These are phyloP conservation scores for Odontocolon sp. DNA, from an alignment of 2,888 invertebrate genomes.

Conservation along the genomic window DNA sequence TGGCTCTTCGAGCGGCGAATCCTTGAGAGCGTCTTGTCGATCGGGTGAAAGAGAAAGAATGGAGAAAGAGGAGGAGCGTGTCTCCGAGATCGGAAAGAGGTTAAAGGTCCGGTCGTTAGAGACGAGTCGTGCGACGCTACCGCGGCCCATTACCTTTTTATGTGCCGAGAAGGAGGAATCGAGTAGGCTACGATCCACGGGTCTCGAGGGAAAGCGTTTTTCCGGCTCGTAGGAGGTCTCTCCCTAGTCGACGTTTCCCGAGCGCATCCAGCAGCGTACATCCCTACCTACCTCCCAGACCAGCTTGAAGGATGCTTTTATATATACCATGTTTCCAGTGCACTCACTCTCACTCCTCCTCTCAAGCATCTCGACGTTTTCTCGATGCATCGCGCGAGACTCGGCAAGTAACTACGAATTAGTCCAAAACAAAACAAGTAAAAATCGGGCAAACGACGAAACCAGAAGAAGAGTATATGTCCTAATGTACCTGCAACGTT, in stretches of 20 bases:
- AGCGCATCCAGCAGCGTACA: constrained; percentile 42
- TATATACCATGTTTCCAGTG: constrained; percentile 11
- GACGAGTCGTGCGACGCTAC: constrained; percentile 62
- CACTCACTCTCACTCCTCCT: constrained; percentile 1
- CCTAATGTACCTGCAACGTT: neutral
- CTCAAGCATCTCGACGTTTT: constrained; percentile 16
- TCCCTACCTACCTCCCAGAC: constrained; percentile 32
- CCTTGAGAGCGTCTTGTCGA: constrained; percentile 49
- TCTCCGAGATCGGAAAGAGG: constrained; percentile 61
- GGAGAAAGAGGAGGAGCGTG: constrained; percentile 24
- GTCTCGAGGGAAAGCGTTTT: constrained; percentile 61
- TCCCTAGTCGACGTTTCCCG: constrained; percentile 56
- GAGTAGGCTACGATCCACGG: constrained; percentile 62
- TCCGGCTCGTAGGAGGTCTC: constrained; percentile 62
- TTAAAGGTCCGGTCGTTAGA: constrained; percentile 63
- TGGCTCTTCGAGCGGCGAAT: constrained; percentile 46
- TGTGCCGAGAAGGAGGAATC: constrained; percentile 57
- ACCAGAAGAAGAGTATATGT: neutral
- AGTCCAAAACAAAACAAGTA: constrained; percentile 8
- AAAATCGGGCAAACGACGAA: neutral
- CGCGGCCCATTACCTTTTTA: constrained; percentile 62
- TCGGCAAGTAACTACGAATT: constrained; percentile 21
- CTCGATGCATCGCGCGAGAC: constrained; percentile 3
- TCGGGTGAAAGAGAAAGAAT: constrained; percentile 49
- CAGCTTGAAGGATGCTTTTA: constrained; percentile 37